phyloP scores from a whole-genome alignment of 2,113 vertebrate genomes.

The Vimba vimba region DNA sequence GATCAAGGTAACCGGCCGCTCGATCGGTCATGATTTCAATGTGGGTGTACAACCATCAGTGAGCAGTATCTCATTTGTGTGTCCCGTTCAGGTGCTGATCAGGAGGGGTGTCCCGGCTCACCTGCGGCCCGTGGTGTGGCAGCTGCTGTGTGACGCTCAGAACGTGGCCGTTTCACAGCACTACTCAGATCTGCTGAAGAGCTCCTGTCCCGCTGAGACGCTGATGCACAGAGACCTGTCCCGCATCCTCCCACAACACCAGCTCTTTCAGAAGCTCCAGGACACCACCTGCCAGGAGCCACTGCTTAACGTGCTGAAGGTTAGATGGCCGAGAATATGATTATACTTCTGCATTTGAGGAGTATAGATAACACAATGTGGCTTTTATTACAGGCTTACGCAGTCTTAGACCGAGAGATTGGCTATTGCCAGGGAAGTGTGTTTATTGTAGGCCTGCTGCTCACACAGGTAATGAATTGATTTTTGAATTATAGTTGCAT shows the following conservation, averaged over 20 bases:
- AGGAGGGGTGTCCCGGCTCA: conserved; percentile 95
- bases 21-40: background rate
- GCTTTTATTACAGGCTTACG: conserved; percentile 87
- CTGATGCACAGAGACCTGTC: conserved; percentile 94
- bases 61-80: background rate
- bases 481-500: background rate
- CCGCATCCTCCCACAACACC: conserved; percentile 93
- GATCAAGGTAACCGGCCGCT: conserved; percentile 38
- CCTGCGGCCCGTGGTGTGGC: conserved; percentile 95
- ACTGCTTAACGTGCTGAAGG: conserved; percentile 99
- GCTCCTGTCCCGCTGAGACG: conserved; percentile 95
- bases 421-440: conserved; percentile 97
- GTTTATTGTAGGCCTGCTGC: conserved; percentile 94
- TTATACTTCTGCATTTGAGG: background rate
- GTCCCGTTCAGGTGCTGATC: conserved; percentile 84
- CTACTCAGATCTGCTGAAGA: conserved; percentile 95
- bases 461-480: conserved; percentile 89
- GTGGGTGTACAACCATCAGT: background rate
- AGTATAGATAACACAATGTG: conserved; percentile 16
- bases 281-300: conserved; percentile 92
- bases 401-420: conserved; percentile 94
- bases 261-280: conserved; percentile 93
- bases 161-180: conserved; percentile 94
- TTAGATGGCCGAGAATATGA: conserved; percentile 56
- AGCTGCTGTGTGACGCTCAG: conserved; percentile 91